Percentiles rank a stretch among this genome's conserved stretches.
These are phyloP conservation scores for Neuroterus valhalla DNA, from an alignment of 1,140 invertebrate genomes.

Conservation along the genomic window DNA sequence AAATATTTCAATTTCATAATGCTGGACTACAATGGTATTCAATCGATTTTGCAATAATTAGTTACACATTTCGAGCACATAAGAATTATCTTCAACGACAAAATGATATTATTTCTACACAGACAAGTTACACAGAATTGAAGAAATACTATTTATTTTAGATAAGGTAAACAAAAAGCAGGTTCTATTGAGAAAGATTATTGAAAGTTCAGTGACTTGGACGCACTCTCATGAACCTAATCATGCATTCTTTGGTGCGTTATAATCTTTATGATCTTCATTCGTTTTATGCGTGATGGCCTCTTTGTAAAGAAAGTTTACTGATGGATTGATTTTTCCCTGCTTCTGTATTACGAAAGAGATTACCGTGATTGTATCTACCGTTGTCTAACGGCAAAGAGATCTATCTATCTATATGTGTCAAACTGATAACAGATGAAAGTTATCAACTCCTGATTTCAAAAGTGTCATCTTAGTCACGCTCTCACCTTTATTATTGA, in stretches of 20 bases:
- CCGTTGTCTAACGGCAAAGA: constrained; percentile 17
- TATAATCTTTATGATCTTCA: neutral
- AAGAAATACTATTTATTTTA: constrained; percentile 1
- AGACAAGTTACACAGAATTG: neutral
- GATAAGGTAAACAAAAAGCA: constrained; percentile 16
- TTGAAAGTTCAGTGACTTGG: constrained; percentile 20
- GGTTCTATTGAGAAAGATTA: constrained; percentile 1
- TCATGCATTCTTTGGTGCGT: neutral
- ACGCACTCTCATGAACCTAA: neutral
- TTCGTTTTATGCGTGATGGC: neutral
- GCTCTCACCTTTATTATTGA: neutral
- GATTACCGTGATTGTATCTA: neutral
- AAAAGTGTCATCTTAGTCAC: neutral
- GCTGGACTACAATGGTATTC: no score
- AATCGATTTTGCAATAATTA: no score
- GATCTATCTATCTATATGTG: constrained; percentile 21
- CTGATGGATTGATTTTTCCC: constrained; percentile 23
- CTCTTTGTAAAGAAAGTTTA: neutral
- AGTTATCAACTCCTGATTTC: constrained; percentile 4
- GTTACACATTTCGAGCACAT: no score
- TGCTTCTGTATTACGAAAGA: constrained; percentile 25
- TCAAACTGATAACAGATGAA: constrained; percentile 18
- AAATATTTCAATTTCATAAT: no score
- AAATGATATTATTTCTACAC: neutral
- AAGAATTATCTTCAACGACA: neutral